Percentiles rank a stretch among this genome's conserved stretches.
These are phyloP conservation scores for Pocillopora verrucosa DNA, from an alignment of 64 coral and sea anemone genomes.

Conservation along the genomic window DNA sequence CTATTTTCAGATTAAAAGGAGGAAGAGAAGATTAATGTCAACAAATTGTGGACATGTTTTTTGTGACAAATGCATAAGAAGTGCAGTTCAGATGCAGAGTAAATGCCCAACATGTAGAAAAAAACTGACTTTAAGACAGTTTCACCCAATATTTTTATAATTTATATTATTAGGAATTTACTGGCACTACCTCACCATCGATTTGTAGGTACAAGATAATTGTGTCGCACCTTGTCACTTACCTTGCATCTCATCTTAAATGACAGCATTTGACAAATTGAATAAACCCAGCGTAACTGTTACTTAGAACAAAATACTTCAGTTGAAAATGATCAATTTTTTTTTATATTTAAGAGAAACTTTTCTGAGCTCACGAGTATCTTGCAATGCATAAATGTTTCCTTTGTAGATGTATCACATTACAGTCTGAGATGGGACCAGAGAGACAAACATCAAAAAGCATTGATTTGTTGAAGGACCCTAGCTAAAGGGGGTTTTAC, in stretches of 20 bases:
- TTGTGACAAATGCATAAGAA: conserved; percentile 89
- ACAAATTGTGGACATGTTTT: conserved; percentile 97
- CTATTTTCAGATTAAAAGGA: conserved; percentile 78
- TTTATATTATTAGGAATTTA: not conserved
- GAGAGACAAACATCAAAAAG: too few relatives aligned
- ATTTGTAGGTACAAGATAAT: too few relatives aligned
- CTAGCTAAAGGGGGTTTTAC: not conserved
- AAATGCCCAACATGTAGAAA: conserved; percentile 97
- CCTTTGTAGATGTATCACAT: too few relatives aligned
- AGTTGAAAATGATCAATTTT: too few relatives aligned
- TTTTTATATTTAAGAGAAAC: too few relatives aligned
- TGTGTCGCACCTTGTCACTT: not conserved
- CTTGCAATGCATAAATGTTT: too few relatives aligned
- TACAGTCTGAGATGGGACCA: too few relatives aligned
- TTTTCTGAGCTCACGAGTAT: too few relatives aligned
- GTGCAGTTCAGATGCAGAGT: conserved; percentile 74
- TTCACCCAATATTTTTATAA: conserved; percentile 92
- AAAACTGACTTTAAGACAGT: conserved; percentile 76
- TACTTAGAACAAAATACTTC: too few relatives aligned
- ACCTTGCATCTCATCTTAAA: not conserved
- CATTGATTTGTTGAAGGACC: not conserved
- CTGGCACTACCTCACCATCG: too few relatives aligned
- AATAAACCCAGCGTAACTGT: not conserved
- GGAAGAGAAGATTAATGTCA: conserved; percentile 92
- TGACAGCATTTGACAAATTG: not conserved